Conservation (phyloP, 2,888 invertebrate species). For the Leptopilina syphax region DNA sequence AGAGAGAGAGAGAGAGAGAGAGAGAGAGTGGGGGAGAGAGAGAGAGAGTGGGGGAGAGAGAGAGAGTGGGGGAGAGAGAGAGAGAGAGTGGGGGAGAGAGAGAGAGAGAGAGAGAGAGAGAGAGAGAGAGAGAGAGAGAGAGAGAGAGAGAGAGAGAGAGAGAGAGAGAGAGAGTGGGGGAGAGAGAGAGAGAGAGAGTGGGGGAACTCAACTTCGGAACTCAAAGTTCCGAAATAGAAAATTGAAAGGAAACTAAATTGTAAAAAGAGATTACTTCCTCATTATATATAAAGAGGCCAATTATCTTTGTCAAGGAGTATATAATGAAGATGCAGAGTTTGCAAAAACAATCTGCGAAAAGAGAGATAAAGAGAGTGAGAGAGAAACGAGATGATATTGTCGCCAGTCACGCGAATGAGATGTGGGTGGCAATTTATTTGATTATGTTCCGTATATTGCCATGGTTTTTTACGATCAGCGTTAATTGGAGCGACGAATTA, state of each 20-base stretch:
- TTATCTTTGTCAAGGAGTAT: constrained; percentile 15
- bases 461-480: constrained; percentile 31
- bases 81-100: too few species aligned
- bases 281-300: background rate
- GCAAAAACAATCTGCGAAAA: constrained; percentile 1
- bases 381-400: background rate
- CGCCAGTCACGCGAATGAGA: constrained; percentile 26
- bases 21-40: too few species aligned
- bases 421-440: constrained; percentile 34
- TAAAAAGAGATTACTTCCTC: constrained; percentile 20
- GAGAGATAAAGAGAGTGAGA: background rate
- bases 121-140: too few species aligned
- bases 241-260: background rate
- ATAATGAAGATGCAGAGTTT: constrained; percentile 34
- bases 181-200: too few species aligned
- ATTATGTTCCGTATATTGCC: constrained; percentile 1
- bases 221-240: constrained; percentile 5
- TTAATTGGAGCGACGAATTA: constrained; percentile 49
- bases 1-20: too few species aligned
- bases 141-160: too few species aligned
- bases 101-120: too few species aligned
- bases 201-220: background rate
- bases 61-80: too few species aligned
- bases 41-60: too few species aligned
- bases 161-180: too few species aligned